These are phyloP conservation scores for Cryptoleucopteryx plumbea DNA, from an alignment of 2,113 vertebrate genomes.

Conservation along the genomic window DNA sequence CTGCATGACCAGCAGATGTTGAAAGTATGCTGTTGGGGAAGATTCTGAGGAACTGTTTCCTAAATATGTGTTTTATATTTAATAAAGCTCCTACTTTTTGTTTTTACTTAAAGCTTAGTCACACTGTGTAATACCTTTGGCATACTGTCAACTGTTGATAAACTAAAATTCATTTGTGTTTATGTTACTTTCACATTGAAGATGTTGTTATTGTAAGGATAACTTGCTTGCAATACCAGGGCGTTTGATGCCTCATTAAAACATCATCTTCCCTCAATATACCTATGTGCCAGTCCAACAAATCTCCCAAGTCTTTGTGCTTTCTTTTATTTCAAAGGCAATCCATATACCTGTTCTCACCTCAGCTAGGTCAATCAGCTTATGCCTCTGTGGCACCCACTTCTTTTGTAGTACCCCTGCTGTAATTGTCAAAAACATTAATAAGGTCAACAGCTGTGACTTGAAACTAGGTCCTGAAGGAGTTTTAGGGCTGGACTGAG, in stretches of 20 bases:
- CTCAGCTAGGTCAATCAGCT: background rate
- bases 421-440: background rate
- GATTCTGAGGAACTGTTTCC: background rate
- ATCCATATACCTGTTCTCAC: background rate
- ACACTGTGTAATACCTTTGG: background rate
- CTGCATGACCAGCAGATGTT: background rate
- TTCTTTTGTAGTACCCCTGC: background rate
- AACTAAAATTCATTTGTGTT: background rate
- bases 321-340: background rate
- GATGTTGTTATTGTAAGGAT: background rate
- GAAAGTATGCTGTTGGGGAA: background rate
- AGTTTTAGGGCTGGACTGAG: background rate
- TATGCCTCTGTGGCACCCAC: background rate
- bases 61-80: background rate
- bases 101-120: background rate
- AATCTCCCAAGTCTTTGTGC: background rate
- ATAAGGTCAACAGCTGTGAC: background rate
- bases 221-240: background rate
- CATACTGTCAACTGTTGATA: background rate
- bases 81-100: background rate
- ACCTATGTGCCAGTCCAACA: background rate
- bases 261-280: background rate
- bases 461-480: background rate
- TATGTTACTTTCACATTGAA: background rate
- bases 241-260: background rate